phyloP scores from a whole-genome alignment of 2,113 vertebrate genomes.

The Rhea pennata region DNA sequence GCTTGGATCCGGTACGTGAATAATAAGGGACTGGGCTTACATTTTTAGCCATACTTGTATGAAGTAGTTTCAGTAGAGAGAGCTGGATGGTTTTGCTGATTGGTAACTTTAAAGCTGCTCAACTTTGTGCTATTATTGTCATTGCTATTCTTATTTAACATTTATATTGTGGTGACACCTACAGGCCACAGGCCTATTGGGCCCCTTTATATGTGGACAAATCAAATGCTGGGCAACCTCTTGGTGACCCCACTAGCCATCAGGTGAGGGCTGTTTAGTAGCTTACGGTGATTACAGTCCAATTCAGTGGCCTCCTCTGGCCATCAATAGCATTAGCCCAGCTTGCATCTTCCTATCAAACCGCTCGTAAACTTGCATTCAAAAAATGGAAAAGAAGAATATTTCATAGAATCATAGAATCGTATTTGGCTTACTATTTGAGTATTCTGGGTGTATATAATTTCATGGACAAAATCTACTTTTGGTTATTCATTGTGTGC shows the following conservation, averaged over 20 bases:
- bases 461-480: not conserved
- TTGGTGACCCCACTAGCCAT: not conserved
- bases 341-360: not conserved
- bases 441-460: not conserved
- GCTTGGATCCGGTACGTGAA: not conserved
- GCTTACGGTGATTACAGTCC: not conserved
- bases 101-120: not conserved
- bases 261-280: not conserved
- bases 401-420: no score
- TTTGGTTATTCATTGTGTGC: not conserved
- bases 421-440: not conserved
- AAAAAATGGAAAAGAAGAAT: not conserved
- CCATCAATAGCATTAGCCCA: not conserved
- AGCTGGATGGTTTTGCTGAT: not conserved
- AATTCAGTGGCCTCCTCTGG: not conserved
- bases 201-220: not conserved
- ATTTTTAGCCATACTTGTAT: not conserved
- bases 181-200: constrained; percentile 34
- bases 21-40: not conserved
- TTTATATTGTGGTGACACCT: constrained; percentile 72
- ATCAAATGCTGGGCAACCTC: not conserved
- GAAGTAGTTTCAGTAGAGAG: not conserved
- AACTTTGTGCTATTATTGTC: not conserved
- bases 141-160: constrained; percentile 30
- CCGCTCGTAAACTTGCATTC: not conserved